Conservation (phyloP, 1,140 invertebrate genomes). For the Drosophila kurseongensis region DNA sequence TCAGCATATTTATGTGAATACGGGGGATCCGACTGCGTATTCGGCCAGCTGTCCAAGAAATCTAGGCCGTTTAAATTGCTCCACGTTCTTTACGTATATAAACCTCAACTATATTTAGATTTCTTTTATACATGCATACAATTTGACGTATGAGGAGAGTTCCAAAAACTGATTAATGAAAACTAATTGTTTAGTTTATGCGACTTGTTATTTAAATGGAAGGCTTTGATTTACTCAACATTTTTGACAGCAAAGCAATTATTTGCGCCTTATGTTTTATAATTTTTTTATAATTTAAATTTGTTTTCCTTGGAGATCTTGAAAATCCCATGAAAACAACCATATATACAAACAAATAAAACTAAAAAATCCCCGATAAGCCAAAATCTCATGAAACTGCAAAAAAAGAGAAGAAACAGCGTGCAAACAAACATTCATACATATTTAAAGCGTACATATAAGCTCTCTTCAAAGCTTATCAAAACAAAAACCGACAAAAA, state of each 20-base stretch:
- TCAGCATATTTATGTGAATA: conserved; percentile 31
- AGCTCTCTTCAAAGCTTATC: conserved; percentile 26
- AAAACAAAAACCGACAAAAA: conserved; percentile 30
- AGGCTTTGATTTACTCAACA: neutral
- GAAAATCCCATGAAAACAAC: conserved; percentile 27
- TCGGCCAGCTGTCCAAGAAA: conserved; percentile 63
- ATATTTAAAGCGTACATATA: conserved; percentile 10
- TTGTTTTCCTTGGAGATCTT: neutral
- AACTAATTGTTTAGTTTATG: neutral
- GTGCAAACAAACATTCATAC: conserved; percentile 14
- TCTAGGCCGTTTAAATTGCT: conserved; percentile 60
- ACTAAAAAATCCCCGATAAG: conserved; percentile 21
- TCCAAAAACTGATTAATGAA: conserved; percentile 41
- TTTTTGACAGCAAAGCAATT: too few species aligned
- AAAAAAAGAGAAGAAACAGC: conserved; percentile 21
- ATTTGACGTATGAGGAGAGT: conserved; percentile 53
- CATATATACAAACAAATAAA: conserved; percentile 15
- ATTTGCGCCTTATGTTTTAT: neutral
- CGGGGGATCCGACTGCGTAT: neutral
- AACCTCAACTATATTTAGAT: conserved; percentile 60
- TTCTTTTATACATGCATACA: conserved; percentile 18
- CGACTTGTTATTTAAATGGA: neutral
- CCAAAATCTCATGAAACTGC: conserved; percentile 16
- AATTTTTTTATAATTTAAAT: conserved; percentile 4
- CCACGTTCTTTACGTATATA: conserved; percentile 36